These are phyloP conservation scores for Heliconius ethilla DNA, from an alignment of 2,888 invertebrate species.

Conservation along the genomic window DNA sequence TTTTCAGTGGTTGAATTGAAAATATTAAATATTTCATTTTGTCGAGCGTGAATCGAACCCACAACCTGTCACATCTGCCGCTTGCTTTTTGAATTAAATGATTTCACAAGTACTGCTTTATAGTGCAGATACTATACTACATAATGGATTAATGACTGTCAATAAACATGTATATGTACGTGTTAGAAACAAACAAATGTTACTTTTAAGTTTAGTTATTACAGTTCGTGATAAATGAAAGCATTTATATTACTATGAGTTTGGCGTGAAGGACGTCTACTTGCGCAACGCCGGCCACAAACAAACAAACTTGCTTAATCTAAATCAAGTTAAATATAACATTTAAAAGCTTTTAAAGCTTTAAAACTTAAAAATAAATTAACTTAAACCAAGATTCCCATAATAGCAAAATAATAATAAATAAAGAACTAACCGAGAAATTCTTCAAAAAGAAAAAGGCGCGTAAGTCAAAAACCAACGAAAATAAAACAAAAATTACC, in stretches of 20 bases:
- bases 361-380: neutral
- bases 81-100: neutral
- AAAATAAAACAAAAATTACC: conserved; percentile 45
- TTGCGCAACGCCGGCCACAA: conserved; percentile 20
- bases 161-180: neutral
- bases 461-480: conserved; percentile 2
- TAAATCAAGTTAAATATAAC: neutral
- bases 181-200: neutral
- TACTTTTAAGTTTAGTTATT: neutral
- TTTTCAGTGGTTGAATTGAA: neutral
- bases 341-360: neutral
- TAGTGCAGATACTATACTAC: too few relatives aligned
- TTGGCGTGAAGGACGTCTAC: conserved; percentile 13
- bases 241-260: conserved; percentile 2
- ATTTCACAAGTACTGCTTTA: too few relatives aligned
- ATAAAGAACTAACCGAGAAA: neutral
- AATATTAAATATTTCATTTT: neutral
- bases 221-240: conserved; percentile 7
- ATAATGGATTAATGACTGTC: too few relatives aligned
- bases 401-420: neutral
- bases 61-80: too few relatives aligned
- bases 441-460: neutral
- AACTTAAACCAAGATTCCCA: neutral
- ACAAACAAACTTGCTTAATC: conserved; percentile 22
- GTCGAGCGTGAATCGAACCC: neutral